These are phyloP conservation scores for Luehdorfia chinensis DNA, from an alignment of 1,140 invertebrate genomes.

Conservation along the genomic window DNA sequence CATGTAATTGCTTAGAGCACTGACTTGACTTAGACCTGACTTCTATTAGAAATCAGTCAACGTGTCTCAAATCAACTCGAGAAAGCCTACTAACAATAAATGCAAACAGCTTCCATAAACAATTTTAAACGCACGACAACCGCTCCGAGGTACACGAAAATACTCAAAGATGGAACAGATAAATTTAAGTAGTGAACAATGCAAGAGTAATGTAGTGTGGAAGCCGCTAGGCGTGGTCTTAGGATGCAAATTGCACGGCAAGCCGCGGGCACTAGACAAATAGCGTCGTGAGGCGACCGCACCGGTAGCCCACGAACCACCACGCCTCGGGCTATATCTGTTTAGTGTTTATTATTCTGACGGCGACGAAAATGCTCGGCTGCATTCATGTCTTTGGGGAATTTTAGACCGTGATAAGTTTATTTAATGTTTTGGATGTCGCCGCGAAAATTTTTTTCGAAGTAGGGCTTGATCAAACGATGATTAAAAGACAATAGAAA, in stretches of 20 bases:
- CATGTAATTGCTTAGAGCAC: too few relatives aligned
- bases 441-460: too few relatives aligned
- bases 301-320: constrained; percentile 56
- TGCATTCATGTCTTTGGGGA: constrained; percentile 20
- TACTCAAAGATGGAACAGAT: constrained; percentile 22
- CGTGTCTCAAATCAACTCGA: too few relatives aligned
- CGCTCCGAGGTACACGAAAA: constrained; percentile 20
- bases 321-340: constrained; percentile 24
- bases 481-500: neutral
- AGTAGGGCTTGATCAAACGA: too few relatives aligned
- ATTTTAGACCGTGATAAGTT: constrained; percentile 6
- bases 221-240: constrained; percentile 50
- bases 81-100: too few relatives aligned
- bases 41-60: too few relatives aligned
- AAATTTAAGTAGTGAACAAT: constrained; percentile 30
- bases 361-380: constrained; percentile 32
- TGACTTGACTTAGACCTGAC: too few relatives aligned
- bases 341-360: constrained; percentile 45
- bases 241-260: constrained; percentile 53
- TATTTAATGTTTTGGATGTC: neutral
- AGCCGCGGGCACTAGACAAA: constrained; percentile 53
- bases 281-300: constrained; percentile 58
- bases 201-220: constrained; percentile 36
- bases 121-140: constrained; percentile 8
- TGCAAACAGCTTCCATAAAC: neutral